Evolutionary conservation across 1,140 invertebrate species (phyloP), one percentile per base, ranked within the genome.

Genomic region (Berghia stephanieae): DNA sequence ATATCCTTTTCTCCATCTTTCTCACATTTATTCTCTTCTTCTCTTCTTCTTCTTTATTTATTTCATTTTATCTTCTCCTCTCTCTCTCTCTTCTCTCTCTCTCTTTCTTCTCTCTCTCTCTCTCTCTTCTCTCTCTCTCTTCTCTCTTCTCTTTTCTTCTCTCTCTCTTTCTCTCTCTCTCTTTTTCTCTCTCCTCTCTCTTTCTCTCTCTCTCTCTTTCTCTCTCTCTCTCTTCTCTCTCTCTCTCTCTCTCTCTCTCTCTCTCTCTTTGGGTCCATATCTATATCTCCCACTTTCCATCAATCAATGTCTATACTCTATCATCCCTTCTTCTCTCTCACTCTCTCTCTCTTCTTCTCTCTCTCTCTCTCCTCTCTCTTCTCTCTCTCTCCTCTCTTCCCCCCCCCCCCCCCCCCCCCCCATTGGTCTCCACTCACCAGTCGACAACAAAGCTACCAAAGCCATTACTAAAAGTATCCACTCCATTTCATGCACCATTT

Each of bases 381-480:
- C n/a, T n/a, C 57, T 6, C 57, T n/a, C 34, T 6, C 34, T 63
- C 6, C 57, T 63, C 34, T 63, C 8, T 63, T 24, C 34, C 57
- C 34, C 57, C 34, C 57, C n/a, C n/a, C 57, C 57, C n/a, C 57
- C n/a, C 57, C 57, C n/a, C 57, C 57, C n/a, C n/a, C n/a, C n/a
- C n/a, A n/a, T n/a, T n/a, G n/a, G n/a, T n/a, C n/a, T n/a, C n/a
- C n/a, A n/a, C n/a, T n/a, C n/a, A n/a, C n/a, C n/a, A n/a, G n/a
- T n/a, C n/a, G n/a, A n/a, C n/a, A n/a, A n/a, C n/a, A n/a, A n/a
- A n/a, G n/a, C n/a, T n/a, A n/a, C n/a, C n/a, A n/a, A n/a, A n/a
- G n/a, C n/a, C n/a, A n/a, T n/a, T n/a, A n/a, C n/a, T n/a, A n/a
- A n/a, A n/a, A n/a, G n/a, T n/a, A n/a, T n/a, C n/a, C n/a, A n/a